These are phyloP conservation scores for Otolemur crassicaudatus DNA, from an alignment of 2,797 vertebrate species.

Conservation along the genomic window DNA sequence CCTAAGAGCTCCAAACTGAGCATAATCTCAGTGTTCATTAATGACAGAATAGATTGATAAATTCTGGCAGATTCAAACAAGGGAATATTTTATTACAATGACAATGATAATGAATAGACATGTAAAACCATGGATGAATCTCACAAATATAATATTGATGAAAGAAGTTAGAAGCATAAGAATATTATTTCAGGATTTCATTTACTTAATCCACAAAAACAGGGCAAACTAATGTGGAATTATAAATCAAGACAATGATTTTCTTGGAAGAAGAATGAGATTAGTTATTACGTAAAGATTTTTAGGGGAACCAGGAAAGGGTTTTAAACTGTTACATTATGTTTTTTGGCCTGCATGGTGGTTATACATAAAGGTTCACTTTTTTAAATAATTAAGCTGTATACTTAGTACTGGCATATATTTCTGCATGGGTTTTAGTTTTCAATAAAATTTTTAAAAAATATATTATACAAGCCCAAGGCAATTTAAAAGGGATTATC, in stretches of 20 bases:
- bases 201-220: background rate
- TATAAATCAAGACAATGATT: background rate
- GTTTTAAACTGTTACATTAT: background rate
- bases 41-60: background rate
- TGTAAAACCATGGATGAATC: background rate
- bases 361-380: background rate
- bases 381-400: background rate
- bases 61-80: background rate
- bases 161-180: background rate
- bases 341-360: background rate
- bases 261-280: background rate
- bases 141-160: background rate
- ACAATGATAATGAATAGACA: background rate
- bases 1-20: background rate
- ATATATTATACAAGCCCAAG: background rate
- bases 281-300: background rate
- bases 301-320: too few relatives aligned
- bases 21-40: background rate
- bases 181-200: background rate
- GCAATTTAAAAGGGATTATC: background rate
- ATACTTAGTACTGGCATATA: background rate
- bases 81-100: background rate
- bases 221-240: background rate
- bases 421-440: background rate
- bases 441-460: background rate